Conservation (phyloP, 2,888 invertebrate genomes). For the Lasioglossum lativentre region DNA sequence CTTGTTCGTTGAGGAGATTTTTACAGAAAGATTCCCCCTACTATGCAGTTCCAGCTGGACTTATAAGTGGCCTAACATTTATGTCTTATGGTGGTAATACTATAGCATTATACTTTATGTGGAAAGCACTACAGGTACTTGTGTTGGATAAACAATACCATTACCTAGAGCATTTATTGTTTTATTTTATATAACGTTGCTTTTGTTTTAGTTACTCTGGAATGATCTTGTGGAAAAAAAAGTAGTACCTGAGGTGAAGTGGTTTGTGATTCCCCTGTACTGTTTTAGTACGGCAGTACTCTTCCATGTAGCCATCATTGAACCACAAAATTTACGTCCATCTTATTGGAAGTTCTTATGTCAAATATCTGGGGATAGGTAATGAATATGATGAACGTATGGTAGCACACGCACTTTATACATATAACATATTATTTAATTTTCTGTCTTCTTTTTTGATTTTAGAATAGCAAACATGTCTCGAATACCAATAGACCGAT, state of each 20-base stretch:
- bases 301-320: slow-evolving; percentile 92
- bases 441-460: slow-evolving; percentile 44
- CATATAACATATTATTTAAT: background rate
- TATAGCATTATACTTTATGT: slow-evolving; percentile 92
- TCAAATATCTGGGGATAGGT: slow-evolving; percentile 90
- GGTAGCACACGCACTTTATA: background rate
- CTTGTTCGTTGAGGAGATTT: slow-evolving; percentile 88
- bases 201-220: slow-evolving; percentile 88
- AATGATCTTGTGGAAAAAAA: slow-evolving; percentile 89
- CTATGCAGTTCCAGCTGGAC: slow-evolving; percentile 90
- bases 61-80: slow-evolving; percentile 90
- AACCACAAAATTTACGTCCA: slow-evolving; percentile 91
- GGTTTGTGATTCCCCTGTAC: slow-evolving; percentile 90
- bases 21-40: slow-evolving; percentile 87
- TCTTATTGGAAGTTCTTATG: slow-evolving; percentile 94
- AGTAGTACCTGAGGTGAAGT: slow-evolving; percentile 88
- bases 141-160: background rate
- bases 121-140: slow-evolving; percentile 92
- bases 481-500: slow-evolving; percentile 87
- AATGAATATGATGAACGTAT: slow-evolving; percentile 53
- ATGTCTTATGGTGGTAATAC: slow-evolving; percentile 91
- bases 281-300: slow-evolving; percentile 91
- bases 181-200: background rate
- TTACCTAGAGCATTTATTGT: background rate
- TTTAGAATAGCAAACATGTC: slow-evolving; percentile 87